Base-by-base conservation (phyloP, 2,113 vertebrate genomes). In the Tragelaphus strepsiceros region DNA sequence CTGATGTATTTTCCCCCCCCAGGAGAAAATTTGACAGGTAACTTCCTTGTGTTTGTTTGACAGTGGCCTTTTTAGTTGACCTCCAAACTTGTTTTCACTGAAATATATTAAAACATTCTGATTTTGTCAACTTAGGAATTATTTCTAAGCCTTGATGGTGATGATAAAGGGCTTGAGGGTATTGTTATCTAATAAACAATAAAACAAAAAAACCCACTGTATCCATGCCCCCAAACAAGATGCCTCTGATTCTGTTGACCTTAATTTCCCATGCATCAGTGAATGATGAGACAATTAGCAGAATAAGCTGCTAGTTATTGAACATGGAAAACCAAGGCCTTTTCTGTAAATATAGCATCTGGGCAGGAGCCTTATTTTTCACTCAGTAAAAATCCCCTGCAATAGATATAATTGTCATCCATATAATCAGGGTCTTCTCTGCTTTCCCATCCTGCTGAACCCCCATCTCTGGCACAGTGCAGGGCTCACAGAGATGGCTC, bases 161-260 rank as follows among this genome's bases (percentile, higher is more conserved):
- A 30, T n/a, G 17, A 59, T 87, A 67, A 93, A 85, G 82, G 85
- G 22, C 96, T 95, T 49, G 53, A 90, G 51, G 77, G 84, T 94
- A 2, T 59, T n/a, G 43, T 96, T 92, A 89, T 89, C 35, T 86
- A 92, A 64, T 59, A 90, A 51, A 64, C 94, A 85, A 74, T 24
- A 74, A 39, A 39, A 74, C n/a, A 91, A 85, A 94, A 91, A 95
- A 94, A 49, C 19, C 8, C 12, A 46, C 53, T 10, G 12, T 81
- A 46, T 88, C 74, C 5, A 3, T 39, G 67, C 85, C 24, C 62
- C 39, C 14, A 97, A 88, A 88, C 59, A 43, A 51, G 53, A 26
- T 56, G 96, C 90, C 54, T 88, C 6, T 91, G 58, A 62, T 90
- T 64, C 88, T 56, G 54, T 88, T 95, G 95, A 96, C 87, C 85